Evolutionary conservation across 2,888 invertebrate species (phyloP).

Genomic region (Branchipolynoe longqiensis): DNA sequence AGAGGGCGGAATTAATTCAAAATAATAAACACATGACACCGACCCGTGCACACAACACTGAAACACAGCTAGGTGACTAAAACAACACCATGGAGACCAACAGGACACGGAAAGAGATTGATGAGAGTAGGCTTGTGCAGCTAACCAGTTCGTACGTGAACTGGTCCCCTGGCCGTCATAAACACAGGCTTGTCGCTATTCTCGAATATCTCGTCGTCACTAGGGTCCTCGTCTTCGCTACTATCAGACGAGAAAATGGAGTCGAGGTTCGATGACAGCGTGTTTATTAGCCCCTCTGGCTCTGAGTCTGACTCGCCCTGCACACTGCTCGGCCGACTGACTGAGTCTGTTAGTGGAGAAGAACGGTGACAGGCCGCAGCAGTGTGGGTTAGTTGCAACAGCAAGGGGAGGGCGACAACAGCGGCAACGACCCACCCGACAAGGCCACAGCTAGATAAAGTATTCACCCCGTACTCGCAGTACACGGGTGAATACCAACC

Average conservation of each 20-base stretch:
- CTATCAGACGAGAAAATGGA: conserved; percentile 87
- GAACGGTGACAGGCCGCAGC: background rate
- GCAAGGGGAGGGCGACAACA: no score
- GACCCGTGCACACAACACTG: no score
- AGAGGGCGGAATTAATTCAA: background rate
- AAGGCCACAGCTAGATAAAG: no score
- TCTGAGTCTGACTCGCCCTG: conserved; percentile 81
- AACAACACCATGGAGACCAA: background rate
- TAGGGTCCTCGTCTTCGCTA: conserved; percentile 84
- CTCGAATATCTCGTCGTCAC: conserved; percentile 66
- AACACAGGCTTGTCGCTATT: conserved; percentile 66
- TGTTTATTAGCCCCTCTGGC: conserved; percentile 77
- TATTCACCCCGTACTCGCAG: no score
- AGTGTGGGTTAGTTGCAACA: background rate
- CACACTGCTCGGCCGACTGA: conserved; percentile 75
- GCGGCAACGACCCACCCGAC: no score
- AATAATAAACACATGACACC: background rate
- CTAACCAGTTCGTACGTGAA: conserved; percentile 76
- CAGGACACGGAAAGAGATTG: background rate
- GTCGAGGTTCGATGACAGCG: conserved; percentile 78
- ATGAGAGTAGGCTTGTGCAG: background rate
- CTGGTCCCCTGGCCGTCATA: conserved; percentile 78
- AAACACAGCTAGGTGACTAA: no score
- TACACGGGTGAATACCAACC: no score
- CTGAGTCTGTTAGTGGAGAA: conserved; percentile 70